phyloP scores from a whole-genome alignment of 2,113 vertebrate genomes.

The Chloebia gouldiae region DNA sequence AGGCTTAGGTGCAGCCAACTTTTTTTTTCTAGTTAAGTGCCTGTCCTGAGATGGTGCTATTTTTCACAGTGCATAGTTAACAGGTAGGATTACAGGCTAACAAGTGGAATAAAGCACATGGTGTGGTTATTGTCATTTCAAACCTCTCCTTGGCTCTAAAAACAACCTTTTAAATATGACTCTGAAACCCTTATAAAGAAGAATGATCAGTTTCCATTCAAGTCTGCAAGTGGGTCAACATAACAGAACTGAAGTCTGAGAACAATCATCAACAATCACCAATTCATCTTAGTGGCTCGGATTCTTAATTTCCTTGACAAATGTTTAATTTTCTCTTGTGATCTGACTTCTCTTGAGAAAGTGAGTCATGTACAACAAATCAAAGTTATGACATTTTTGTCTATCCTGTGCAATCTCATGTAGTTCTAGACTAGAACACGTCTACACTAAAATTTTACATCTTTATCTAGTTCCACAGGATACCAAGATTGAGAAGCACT shows the following conservation, averaged over 20 bases:
- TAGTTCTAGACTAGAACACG: background rate
- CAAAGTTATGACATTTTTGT: background rate
- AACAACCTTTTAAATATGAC: background rate
- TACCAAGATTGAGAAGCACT: background rate
- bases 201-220: background rate
- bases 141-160: background rate
- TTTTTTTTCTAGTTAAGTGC: background rate
- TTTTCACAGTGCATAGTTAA: background rate
- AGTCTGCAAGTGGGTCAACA: background rate
- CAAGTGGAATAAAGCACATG: background rate
- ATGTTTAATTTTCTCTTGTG: background rate
- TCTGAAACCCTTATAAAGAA: background rate
- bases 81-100: background rate
- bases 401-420: background rate
- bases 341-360: slow-evolving; percentile 2
- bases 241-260: background rate
- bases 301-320: background rate
- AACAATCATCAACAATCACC: background rate
- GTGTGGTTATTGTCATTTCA: background rate
- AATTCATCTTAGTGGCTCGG: background rate
- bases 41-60: background rate
- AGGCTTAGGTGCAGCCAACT: background rate
- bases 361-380: background rate
- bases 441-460: background rate
- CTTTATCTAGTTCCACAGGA: background rate